Base-by-base conservation (phyloP, 2,113 vertebrate genomes). In the Barbus barbus region DNA sequence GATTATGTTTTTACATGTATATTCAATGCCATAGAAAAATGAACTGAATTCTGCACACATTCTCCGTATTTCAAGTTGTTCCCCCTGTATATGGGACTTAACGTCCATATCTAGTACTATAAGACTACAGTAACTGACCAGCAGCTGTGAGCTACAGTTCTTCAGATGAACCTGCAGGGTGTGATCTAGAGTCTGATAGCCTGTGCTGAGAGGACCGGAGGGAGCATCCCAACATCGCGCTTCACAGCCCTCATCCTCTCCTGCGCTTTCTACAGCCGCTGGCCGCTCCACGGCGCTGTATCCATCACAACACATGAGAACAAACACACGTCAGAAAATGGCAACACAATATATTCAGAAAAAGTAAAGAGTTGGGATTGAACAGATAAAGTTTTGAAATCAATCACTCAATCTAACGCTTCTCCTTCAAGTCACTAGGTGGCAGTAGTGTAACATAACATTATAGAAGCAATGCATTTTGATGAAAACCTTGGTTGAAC, bases 141-240 rank as follows among this genome's bases (percentile, higher is more conserved):
- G 91, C 41, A 99, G 93, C 90, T 98, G 94, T 77, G 83, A 83
- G 81, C 95, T 96, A 93, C 97, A 99, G 90, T 95, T 95, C 89
- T 93, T 92, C 83, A 99, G 91, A 83, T 99, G 98, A 63, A 94
- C 92, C 89, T 96, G 94, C 81, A 99, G 91, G 61, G 95, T 91
- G 85, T 90, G 89, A 84, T 99, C 97, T 86, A 99, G 93, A 81
- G 94, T 85, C 71, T 92, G 85, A 41, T 91, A 96, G 84, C 96
- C 95, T 0, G 97, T 97, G 89, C 95, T 98, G 89, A 98, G 90
- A 46, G 95, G 95, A 14, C 89, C 91, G 0, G 90, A 86, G 71
- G 92, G 93, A 56, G 91, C 90, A 48, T 96, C 94, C 5, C 93
- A 93, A 82, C 86, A 87, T 63, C 86, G 83, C 22, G 89, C 90